Percentiles rank a stretch among this genome's conserved stretches.
Evolutionary conservation across 1,140 invertebrate species (phyloP).

Genomic region (roundworm (Caenorhabditis elegans)): DNA sequence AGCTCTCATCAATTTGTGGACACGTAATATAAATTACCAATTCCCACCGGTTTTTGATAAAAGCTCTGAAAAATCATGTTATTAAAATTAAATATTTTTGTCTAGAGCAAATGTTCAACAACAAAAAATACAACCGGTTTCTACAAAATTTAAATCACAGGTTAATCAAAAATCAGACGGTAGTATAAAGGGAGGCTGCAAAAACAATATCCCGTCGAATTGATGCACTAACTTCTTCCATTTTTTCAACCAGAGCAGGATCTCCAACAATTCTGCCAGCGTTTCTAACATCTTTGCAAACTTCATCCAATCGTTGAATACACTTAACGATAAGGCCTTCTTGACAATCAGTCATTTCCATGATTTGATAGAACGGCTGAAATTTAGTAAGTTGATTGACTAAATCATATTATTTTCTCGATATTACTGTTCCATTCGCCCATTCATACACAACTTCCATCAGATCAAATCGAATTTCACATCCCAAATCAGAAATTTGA

Average conservation of each 20-base stretch:
- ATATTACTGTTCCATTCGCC: constrained; percentile 74
- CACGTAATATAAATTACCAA: too few species aligned
- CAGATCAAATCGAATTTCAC: constrained; percentile 83
- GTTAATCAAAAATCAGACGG: constrained; percentile 34
- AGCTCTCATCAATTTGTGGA: too few species aligned
- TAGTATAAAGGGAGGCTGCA: constrained; percentile 89
- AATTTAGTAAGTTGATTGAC: constrained; percentile 52
- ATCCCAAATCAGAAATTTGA: constrained; percentile 26
- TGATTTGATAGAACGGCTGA: constrained; percentile 87
- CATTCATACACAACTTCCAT: constrained; percentile 92
- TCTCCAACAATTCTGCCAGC: constrained; percentile 90
- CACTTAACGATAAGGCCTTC: constrained; percentile 97
- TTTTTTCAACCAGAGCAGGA: constrained; percentile 83
- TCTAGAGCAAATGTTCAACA: too few species aligned
- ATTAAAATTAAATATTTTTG: too few species aligned
- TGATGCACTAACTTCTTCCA: constrained; percentile 87
- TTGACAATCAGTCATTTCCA: constrained; percentile 87
- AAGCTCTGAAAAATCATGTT: too few species aligned
- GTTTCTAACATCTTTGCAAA: constrained; percentile 79
- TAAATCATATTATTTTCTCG: too few species aligned
- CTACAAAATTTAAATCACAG: too few species aligned
- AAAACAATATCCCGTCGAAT: constrained; percentile 98
- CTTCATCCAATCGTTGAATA: constrained; percentile 93
- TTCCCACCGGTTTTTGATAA: too few species aligned
- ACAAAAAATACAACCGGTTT: not conserved